Conservation (phyloP, 2,888 invertebrate genomes). For the Osedax fenrisi region DNA sequence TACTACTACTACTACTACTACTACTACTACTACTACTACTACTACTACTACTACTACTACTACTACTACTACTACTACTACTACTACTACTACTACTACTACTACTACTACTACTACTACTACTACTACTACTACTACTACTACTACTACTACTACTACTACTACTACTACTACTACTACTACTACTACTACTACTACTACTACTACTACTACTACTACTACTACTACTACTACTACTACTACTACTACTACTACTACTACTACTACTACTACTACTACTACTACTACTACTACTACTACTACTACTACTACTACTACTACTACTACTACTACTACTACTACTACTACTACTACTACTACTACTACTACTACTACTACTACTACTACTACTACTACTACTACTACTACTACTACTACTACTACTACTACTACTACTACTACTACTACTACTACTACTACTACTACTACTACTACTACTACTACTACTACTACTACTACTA, state of each 20-base stretch:
- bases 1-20: slow-evolving; percentile 11
- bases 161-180: slow-evolving; percentile 5
- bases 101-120: neutral
- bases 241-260: slow-evolving; percentile 14
- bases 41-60: slow-evolving; percentile 5
- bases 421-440: slow-evolving; percentile 4
- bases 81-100: neutral
- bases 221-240: neutral
- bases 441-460: slow-evolving; percentile 3
- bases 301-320: neutral
- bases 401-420: neutral
- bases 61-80: slow-evolving; percentile 5
- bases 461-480: neutral
- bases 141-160: slow-evolving; percentile 1
- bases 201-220: slow-evolving; percentile 5
- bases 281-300: slow-evolving; percentile 2
- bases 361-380: slow-evolving; percentile 7
- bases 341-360: slow-evolving; percentile 2
- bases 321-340: slow-evolving; percentile 5
- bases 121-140: slow-evolving; percentile 14
- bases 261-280: slow-evolving; percentile 4
- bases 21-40: slow-evolving; percentile 1
- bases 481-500: slow-evolving; percentile 7
- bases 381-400: slow-evolving; percentile 7
- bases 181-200: neutral